Base-by-base conservation (phyloP, 1,140 invertebrate genomes). In the Sitodiplosis mosellana region DNA sequence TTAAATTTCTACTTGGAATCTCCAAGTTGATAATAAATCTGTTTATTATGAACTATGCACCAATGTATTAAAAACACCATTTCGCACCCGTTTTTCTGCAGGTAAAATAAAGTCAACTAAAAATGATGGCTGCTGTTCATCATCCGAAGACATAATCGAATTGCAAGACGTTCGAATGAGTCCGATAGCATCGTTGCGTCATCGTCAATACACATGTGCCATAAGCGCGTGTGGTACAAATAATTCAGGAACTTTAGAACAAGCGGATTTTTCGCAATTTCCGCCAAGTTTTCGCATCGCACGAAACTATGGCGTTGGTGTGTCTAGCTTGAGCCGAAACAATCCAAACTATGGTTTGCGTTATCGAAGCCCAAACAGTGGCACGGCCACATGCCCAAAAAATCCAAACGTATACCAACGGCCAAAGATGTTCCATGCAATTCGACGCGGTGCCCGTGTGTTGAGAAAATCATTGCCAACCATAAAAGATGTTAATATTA, bases 401-500 rank as follows among this genome's bases (percentile, higher is more conserved):
- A 43, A 19, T 20, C 41, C 36, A 38, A 3, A 38, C 33, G 60
- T 73, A 69, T 67, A 51, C 60, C 69, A 70, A 42, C 73, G 73
- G 52, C 79, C 79, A 15, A 78, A 81, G 67, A 71, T 89, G 55
- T 68, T 87, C 21, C 80, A 86, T 56, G 83, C 82, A 6, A 68
- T 88, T 18, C 74, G 78, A 46, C 76, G 75, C 54, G 82, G 84
- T 18, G 84, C 85, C 2, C 79, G 80, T 4, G 82, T 82, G 6
- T 63, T 88, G 41, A 81, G 80, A 57, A 75, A 80, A 7, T 86
- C 83, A 5, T 83, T 96, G 69, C 92, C 90, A 1, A 83, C 84
- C 64, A 93, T 97, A 54, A 87, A 91, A 59, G 91, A 97, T 65
- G 91, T 98, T 34, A 96, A 95, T 63, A 81, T 92, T 41, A 97